These are phyloP conservation scores for Anguilla obscura DNA, from an alignment of 2,797 vertebrate genomes.

Conservation along the genomic window DNA sequence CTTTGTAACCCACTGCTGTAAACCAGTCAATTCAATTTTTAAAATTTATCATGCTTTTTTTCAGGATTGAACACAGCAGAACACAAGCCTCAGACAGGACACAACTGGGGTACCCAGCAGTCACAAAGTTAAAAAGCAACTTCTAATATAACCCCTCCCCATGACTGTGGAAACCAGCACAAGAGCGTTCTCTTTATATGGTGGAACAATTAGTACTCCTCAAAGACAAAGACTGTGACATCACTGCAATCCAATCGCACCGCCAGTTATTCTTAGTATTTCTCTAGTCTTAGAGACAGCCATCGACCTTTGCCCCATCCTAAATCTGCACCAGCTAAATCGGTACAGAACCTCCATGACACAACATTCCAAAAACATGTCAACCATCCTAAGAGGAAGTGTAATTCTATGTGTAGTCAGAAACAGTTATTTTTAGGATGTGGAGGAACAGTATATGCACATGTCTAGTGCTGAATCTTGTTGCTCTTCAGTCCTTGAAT, in stretches of 20 bases:
- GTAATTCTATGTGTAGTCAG: neutral
- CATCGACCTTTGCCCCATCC: neutral
- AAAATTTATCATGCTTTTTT: neutral
- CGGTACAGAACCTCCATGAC: neutral
- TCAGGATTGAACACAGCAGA: neutral
- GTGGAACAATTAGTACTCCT: neutral
- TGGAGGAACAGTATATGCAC: neutral
- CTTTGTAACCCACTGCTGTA: neutral
- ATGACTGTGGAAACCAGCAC: neutral
- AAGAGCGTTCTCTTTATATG: neutral
- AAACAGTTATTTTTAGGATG: neutral
- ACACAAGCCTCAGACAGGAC: neutral
- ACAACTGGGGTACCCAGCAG: neutral
- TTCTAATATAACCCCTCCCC: neutral
- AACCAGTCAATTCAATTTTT: neutral
- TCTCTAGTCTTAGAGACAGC: neutral
- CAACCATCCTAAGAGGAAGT: neutral
- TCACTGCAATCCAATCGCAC: neutral
- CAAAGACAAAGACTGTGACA: neutral
- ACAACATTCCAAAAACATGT: too few relatives aligned
- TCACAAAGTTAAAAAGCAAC: neutral
- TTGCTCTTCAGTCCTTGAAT: neutral
- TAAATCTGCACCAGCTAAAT: neutral
- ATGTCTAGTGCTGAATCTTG: neutral
- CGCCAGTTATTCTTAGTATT: neutral